Conservation (phyloP, 1,140 invertebrate genomes). For the Pseudachorutes palmiensis region DNA sequence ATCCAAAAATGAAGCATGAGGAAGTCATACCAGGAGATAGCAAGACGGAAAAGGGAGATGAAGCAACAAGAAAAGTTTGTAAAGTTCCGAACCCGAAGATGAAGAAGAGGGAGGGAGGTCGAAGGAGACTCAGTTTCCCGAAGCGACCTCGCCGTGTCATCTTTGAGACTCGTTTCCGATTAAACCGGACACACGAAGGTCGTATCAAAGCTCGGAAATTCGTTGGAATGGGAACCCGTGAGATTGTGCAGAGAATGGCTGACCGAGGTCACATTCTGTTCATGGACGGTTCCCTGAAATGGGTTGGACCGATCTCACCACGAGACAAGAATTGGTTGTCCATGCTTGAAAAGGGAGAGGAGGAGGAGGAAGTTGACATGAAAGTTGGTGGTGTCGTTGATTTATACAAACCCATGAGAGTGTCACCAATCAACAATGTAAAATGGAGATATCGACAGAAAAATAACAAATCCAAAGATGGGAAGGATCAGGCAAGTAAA, state of each 20-base stretch:
- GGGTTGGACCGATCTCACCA: constrained; percentile 1
- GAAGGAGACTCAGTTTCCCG: background rate
- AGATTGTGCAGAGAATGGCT: constrained; percentile 23
- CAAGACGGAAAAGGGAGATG: too few species aligned
- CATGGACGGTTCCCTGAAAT: constrained; percentile 9
- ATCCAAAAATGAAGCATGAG: too few species aligned
- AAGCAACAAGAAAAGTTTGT: too few species aligned
- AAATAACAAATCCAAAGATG: background rate
- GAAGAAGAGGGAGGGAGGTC: background rate
- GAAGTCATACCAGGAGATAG: too few species aligned
- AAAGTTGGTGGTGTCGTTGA: background rate
- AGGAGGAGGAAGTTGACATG: constrained; percentile 12
- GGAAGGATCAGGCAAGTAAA: background rate
- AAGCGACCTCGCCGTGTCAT: background rate
- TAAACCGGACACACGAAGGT: background rate
- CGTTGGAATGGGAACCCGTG: constrained; percentile 7
- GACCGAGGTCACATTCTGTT: constrained; percentile 17
- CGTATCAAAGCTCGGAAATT: background rate
- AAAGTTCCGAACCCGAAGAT: background rate
- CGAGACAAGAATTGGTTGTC: constrained; percentile 8
- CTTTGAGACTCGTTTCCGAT: background rate
- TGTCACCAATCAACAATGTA: background rate
- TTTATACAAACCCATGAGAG: background rate
- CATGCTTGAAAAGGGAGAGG: constrained; percentile 7
- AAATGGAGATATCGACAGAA: background rate